phyloP scores from a whole-genome alignment of 1,140 invertebrate species.

The Arctopsyche grandis region DNA sequence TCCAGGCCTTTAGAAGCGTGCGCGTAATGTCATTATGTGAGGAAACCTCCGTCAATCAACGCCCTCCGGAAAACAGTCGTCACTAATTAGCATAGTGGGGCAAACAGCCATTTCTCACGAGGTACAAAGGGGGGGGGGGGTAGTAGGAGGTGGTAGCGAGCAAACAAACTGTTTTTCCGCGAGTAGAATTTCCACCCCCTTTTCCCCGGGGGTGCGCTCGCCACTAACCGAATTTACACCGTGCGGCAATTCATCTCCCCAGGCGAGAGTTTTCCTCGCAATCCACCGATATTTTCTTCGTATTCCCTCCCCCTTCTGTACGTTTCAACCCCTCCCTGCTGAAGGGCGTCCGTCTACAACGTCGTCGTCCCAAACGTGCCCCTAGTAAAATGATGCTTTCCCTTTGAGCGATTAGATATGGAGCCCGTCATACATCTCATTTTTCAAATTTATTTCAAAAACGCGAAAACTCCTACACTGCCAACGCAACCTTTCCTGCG shows the following conservation, averaged over 20 bases:
- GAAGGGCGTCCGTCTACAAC: neutral
- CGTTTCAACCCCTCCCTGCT: neutral
- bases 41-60: conserved; percentile 3
- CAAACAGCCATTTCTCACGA: conserved; percentile 28
- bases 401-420: no score
- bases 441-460: no score
- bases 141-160: neutral
- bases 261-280: conserved; percentile 1
- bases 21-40: neutral
- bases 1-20: no score
- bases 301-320: conserved; percentile 9
- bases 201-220: neutral
- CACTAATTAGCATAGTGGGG: conserved; percentile 22
- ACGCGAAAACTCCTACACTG: neutral
- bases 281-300: neutral
- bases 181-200: neutral
- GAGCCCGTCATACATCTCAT: no score
- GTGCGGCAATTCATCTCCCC: conserved; percentile 26
- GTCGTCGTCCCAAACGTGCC: neutral
- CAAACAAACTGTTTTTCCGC: conserved; percentile 32
- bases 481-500: neutral
- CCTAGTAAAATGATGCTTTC: no score
- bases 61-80: neutral
- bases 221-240: conserved; percentile 37
- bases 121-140: neutral